Conservation (phyloP, 2,113 vertebrate genomes). For the Pelecanus crispus region DNA sequence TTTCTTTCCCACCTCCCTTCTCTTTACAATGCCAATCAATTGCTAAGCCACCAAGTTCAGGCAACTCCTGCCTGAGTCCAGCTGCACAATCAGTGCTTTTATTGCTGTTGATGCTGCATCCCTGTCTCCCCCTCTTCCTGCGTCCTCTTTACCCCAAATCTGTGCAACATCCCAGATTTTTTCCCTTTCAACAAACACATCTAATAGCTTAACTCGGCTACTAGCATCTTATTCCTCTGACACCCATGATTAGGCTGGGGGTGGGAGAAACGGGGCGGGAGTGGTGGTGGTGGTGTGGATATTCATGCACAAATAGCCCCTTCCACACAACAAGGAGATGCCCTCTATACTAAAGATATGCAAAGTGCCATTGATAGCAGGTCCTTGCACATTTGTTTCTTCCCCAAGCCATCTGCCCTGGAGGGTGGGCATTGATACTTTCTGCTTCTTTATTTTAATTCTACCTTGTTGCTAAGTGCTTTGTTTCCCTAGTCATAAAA, state of each 20-base stretch:
- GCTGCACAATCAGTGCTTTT: conserved; percentile 50
- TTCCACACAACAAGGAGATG: neutral
- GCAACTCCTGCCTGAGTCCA: conserved; percentile 35
- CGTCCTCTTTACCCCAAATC: neutral
- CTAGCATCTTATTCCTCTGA: neutral
- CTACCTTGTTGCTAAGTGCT: conserved; percentile 3
- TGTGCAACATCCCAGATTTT: neutral
- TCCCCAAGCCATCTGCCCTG: neutral
- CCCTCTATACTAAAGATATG: neutral
- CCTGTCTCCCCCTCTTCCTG: neutral
- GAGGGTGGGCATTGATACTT: neutral
- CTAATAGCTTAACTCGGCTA: neutral
- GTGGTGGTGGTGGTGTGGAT: too few species aligned
- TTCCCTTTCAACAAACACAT: neutral
- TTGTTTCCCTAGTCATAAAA: conserved; percentile 4
- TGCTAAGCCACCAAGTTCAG: conserved; percentile 43
- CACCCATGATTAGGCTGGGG: neutral
- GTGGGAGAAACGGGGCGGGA: neutral
- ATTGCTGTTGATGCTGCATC: conserved; percentile 34
- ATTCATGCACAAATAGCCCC: neutral
- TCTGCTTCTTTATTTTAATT: conserved; percentile 20
- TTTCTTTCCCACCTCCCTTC: neutral
- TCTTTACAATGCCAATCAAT: neutral
- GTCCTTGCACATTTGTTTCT: neutral
- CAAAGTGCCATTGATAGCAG: neutral